Evolutionary conservation across 1,140 invertebrate genomes (phyloP).

Genomic region (Aphis gossypii): DNA sequence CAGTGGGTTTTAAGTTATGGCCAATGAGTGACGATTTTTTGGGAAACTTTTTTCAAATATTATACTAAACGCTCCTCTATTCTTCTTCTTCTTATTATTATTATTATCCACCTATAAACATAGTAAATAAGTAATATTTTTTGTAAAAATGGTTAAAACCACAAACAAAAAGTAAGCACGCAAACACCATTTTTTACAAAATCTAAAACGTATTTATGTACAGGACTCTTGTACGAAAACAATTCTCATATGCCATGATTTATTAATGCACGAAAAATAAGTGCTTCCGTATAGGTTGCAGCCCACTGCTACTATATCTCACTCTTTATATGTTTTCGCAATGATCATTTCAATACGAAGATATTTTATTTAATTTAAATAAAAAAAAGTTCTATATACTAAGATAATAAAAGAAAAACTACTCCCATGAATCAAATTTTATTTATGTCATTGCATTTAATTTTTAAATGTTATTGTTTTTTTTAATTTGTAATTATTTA

Average conservation of each 20-base stretch:
- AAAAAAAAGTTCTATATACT: not conserved
- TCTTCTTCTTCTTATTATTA: no score
- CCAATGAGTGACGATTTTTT: not conserved
- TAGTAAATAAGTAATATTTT: not conserved
- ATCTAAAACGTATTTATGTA: not conserved
- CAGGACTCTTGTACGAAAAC: not conserved
- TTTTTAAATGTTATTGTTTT: no score
- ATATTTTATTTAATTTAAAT: not conserved
- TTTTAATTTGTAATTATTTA: no score
- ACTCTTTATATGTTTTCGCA: not conserved
- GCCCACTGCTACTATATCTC: no score
- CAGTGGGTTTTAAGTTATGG: no score
- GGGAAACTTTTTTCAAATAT: not conserved
- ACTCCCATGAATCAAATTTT: not conserved
- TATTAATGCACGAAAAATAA: not conserved
- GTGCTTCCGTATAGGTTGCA: not conserved
- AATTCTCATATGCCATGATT: not conserved
- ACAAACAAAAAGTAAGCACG: not conserved
- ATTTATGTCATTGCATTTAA: not conserved
- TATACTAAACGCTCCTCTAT: not conserved
- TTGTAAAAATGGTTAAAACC: not conserved
- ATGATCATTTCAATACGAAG: not conserved
- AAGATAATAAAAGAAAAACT: not conserved
- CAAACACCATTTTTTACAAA: not conserved
- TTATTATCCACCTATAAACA: no score